Conservation (phyloP, 2,113 vertebrate species). For the Saccopteryx bilineata region DNA sequence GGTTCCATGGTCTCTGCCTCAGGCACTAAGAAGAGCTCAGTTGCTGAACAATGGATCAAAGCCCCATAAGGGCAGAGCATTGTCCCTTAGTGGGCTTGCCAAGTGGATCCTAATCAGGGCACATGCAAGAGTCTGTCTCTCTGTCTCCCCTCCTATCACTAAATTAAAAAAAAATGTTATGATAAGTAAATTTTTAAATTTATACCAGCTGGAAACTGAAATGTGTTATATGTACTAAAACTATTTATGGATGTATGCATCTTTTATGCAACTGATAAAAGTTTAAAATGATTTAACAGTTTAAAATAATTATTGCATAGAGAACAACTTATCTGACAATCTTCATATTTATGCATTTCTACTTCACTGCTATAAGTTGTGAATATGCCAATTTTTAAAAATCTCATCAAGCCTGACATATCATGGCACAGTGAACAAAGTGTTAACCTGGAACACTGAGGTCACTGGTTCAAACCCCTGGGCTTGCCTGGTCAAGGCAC, state of each 20-base stretch:
- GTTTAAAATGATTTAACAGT: background rate
- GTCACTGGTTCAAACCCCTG: too few relatives aligned
- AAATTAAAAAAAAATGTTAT: background rate
- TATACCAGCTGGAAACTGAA: background rate
- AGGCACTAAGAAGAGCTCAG: too few relatives aligned
- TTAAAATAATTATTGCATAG: background rate
- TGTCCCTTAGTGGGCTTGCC: too few relatives aligned
- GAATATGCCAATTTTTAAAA: background rate
- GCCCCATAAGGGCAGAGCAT: too few relatives aligned
- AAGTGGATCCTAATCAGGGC: too few relatives aligned
- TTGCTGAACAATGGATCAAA: too few relatives aligned
- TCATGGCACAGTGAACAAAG: too few relatives aligned
- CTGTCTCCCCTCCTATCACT: too few relatives aligned
- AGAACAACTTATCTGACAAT: background rate
- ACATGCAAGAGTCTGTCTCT: too few relatives aligned
- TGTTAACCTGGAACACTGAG: too few relatives aligned
- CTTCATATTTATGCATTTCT: background rate
- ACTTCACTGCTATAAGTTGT: background rate
- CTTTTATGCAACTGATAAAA: background rate
- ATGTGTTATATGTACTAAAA: background rate
- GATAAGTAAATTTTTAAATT: constrained; percentile 78
- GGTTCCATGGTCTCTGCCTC: too few relatives aligned
- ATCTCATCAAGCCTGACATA: background rate
- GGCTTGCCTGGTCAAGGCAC: too few relatives aligned
- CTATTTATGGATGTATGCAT: background rate